phyloP scores from a whole-genome alignment of 2,113 vertebrate species.

The Notarius lentiginosus region DNA sequence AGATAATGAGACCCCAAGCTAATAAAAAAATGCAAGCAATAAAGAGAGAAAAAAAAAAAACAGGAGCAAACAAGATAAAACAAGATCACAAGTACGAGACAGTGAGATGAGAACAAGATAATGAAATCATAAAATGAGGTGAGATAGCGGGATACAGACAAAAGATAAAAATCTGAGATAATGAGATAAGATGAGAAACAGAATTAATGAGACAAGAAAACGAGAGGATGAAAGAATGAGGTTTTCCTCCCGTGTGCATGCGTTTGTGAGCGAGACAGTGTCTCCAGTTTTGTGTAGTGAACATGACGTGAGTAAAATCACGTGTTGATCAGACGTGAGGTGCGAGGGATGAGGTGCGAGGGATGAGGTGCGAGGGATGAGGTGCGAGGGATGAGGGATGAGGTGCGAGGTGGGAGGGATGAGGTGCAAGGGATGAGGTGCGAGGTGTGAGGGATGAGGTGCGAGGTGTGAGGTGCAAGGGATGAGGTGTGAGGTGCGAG shows the following conservation, averaged over 20 bases:
- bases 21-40: not conserved
- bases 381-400: not conserved
- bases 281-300: not conserved
- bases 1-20: not conserved
- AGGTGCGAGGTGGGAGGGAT: not conserved
- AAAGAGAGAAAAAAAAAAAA: too few species aligned
- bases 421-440: too few species aligned
- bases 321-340: not conserved
- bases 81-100: not conserved
- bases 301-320: not conserved
- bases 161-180: not conserved
- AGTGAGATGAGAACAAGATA: not conserved
- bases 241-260: not conserved
- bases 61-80: too few species aligned
- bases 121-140: not conserved
- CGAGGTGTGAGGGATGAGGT: not conserved
- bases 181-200: not conserved
- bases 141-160: not conserved
- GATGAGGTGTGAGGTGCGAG: not conserved
- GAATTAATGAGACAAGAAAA: not conserved
- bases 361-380: too few species aligned
- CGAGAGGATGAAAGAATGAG: not conserved
- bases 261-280: not conserved
- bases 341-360: not conserved
- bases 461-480: too few species aligned